Base-by-base conservation (phyloP, 2,113 vertebrate genomes). In the Carassius gibelio region DNA sequence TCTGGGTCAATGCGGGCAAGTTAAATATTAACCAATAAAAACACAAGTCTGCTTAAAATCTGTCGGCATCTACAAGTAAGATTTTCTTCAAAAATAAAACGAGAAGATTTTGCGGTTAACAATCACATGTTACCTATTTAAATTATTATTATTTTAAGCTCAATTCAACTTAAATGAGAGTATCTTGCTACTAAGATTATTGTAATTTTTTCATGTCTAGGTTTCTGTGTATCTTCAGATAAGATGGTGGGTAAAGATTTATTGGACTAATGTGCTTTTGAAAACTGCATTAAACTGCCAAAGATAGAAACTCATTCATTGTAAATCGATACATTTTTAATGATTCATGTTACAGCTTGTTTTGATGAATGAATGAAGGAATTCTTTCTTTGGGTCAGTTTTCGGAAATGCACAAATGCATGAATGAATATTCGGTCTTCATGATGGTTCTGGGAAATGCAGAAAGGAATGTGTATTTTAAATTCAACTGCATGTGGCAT, bases 21-120 rank as follows among this genome's bases (percentile, higher is more conserved):
- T 85, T 82, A 85, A 85, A 85, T 71, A 78, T 72, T 82, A 82
- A 85, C 68, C 45, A 72, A 57, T 82, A 36, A 55, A 77, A 66
- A 50, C 76, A 81, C 3, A 78, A 38, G 10, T 42, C 26, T 87
- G 75, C 30, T 77, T 1, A 68, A 36, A 57, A 77, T 11, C 50
- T 36, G 21, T 52, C 19, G 9, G 15, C 48, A 8, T 19, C 75
- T 57, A 48, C 14, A 1, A 55, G 15, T 48, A 48, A 34, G 8
- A 76, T 26, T 19, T 26, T 17, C 23, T 55, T 19, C 1, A 21
- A 19, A 75, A 34, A 75, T 26, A 50, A 23, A 23, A 50, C 45
- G 10, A 2, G 45, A 45, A 45, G 45, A 45, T 11, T 66, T 15
- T 66, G 62, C 5, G 2, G 11, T 66, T 15, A 66, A 7, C 13